Evolutionary conservation across 2,888 invertebrate species (phyloP), one percentile per base, ranked within the genome.

Genomic region (Tetrapedia diversipes): DNA sequence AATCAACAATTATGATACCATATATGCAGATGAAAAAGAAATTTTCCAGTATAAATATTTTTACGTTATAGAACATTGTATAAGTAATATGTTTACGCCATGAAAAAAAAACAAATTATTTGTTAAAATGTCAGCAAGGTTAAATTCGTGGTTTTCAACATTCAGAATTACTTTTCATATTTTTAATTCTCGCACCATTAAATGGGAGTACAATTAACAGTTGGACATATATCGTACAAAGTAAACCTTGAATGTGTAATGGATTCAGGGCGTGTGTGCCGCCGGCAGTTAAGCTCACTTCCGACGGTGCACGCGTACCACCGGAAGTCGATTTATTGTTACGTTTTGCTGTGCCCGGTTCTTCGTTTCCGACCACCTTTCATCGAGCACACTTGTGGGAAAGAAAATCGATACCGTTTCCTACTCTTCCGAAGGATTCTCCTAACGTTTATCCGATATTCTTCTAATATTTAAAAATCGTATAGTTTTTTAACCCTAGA

Each of bases 271-370:
- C 61, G 49, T 79, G 60, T 54, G 68, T 66, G 63, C 29, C 24
- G 66, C 51, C 71, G 56, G 59, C 70, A 59, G 80, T 82, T 86
- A 80, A 83, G 82, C 77, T 72, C 77, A 78, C 71, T 86, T 86
- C 86, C 86, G 86, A 81, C 66, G 73, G 71, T 72, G 77, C 87
- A 85, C 86, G 86, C 84, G 87, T 77, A 73, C 70, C 73, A 69
- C 85, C 87, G 88, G 88, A 87, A 88, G 83, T 84, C 78, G 75
- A 84, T 84, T 84, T 86, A 88, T 84, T 61, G 82, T 84, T 82
- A 70, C 83, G 73, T 79, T 87, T 86, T 80, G 75, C 80, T 27
- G 59, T 19, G 51, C 34, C 56, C 76, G 70, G 65, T 56, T 77
- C 77, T 66, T 77, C 78, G 66, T 72, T 72, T 77, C 61, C 71